Conservation (phyloP, 2,113 vertebrate genomes). For the Xerus inauris region DNA sequence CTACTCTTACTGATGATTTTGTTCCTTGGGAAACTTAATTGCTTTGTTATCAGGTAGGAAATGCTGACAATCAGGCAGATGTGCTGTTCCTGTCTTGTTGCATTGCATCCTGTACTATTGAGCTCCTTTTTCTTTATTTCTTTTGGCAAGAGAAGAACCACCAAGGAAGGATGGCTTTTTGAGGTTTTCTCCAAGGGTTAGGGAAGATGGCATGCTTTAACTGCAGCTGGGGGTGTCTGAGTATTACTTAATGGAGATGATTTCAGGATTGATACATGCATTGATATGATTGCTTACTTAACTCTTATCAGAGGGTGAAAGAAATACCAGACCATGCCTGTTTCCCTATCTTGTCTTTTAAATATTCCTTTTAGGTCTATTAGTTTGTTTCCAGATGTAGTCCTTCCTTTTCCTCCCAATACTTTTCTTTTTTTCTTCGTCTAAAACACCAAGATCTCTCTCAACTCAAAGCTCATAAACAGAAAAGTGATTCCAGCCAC, state of each 20-base stretch:
- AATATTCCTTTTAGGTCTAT: slow-evolving; percentile 37
- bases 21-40: slow-evolving; percentile 12
- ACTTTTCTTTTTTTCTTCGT: slow-evolving; percentile 21
- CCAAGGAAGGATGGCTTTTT: neutral
- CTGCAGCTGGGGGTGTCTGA: neutral
- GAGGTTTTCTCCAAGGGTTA: neutral
- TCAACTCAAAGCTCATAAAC: slow-evolving; percentile 47
- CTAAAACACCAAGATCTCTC: slow-evolving; percentile 30
- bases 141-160: slow-evolving; percentile 28
- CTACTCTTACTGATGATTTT: slow-evolving; percentile 28
- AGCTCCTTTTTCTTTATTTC: slow-evolving; percentile 45
- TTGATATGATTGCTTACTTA: slow-evolving; percentile 9
- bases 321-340: neutral
- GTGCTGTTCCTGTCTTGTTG: slow-evolving; percentile 5
- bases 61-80: neutral
- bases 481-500: slow-evolving; percentile 51
- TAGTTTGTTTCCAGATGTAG: slow-evolving; percentile 61
- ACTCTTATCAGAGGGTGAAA: neutral
- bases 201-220: slow-evolving; percentile 28
- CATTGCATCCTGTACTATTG: slow-evolving; percentile 16
- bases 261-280: neutral
- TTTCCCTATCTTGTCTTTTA: slow-evolving; percentile 27
- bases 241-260: neutral
- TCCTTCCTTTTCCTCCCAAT: neutral
- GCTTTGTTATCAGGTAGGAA: slow-evolving; percentile 25